Evolutionary conservation across 1,140 invertebrate genomes (phyloP).

Genomic region (Octopus bimaculoides): DNA sequence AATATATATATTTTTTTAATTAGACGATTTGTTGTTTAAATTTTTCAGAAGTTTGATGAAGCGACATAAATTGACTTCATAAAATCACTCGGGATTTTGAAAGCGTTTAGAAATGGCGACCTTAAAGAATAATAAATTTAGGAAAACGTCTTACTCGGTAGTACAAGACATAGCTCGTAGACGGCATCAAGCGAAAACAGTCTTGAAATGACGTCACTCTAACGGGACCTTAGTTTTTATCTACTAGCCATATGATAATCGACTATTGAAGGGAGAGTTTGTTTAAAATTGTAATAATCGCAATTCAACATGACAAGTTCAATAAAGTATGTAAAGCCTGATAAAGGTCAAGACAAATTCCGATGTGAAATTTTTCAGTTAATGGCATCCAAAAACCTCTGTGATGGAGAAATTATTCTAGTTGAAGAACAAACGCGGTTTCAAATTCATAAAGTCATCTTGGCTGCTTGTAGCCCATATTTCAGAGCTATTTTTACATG

Average conservation of each 20-base stretch:
- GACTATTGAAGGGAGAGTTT: too few relatives aligned
- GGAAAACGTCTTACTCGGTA: too few relatives aligned
- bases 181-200: too few relatives aligned
- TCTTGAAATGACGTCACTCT: background rate
- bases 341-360: background rate
- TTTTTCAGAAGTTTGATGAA: too few relatives aligned
- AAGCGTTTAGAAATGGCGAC: too few relatives aligned
- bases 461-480: constrained; percentile 65
- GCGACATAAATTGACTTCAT: too few relatives aligned
- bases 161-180: too few relatives aligned
- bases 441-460: constrained; percentile 78
- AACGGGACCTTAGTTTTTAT: background rate
- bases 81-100: too few relatives aligned
- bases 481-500: constrained; percentile 48
- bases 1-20: too few relatives aligned
- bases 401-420: constrained; percentile 77
- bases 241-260: background rate
- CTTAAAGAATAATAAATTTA: too few relatives aligned
- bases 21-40: too few relatives aligned
- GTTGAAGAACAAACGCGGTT: constrained; percentile 69
- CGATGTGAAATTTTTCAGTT: constrained; percentile 45
- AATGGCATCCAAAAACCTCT: constrained; percentile 72
- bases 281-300: background rate
- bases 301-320: background rate
- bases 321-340: background rate